A percentile compares a stretch with the other conserved stretches of the same genome.
These are phyloP conservation scores for Empis stercorea DNA, from an alignment of 2,888 invertebrate genomes.

Conservation along the genomic window DNA sequence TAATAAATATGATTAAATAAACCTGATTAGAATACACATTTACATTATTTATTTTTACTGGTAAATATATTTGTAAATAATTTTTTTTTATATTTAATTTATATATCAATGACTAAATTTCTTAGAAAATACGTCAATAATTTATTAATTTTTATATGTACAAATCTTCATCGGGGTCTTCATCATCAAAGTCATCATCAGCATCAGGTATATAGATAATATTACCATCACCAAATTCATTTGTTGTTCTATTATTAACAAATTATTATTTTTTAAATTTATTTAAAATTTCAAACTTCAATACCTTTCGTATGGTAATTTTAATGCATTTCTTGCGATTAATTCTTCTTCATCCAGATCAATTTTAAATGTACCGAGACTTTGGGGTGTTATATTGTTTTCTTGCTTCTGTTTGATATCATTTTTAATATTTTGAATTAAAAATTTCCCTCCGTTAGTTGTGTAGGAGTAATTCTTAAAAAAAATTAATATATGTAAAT, in stretches of 20 bases:
- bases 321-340: conserved; percentile 32
- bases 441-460: conserved; percentile 22
- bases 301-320: conserved; percentile 34
- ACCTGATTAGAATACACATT: too few relatives aligned
- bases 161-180: conserved; percentile 78
- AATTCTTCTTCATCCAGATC: conserved; percentile 33
- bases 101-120: too few relatives aligned
- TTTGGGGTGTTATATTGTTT: conserved; percentile 9
- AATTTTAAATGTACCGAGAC: conserved; percentile 31
- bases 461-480: conserved; percentile 22
- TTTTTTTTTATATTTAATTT: too few relatives aligned
- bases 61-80: too few relatives aligned
- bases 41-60: too few relatives aligned
- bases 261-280: not conserved
- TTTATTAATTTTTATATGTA: conserved; percentile 44
- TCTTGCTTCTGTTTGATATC: conserved; percentile 6
- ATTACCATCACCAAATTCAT: conserved; percentile 43
- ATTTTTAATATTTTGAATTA: conserved; percentile 16
- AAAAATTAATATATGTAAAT: not conserved
- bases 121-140: not conserved
- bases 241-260: conserved; percentile 21
- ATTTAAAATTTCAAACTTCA: not conserved
- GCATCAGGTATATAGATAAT: conserved; percentile 66
- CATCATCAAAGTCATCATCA: conserved; percentile 72
- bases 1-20: too few relatives aligned